Evolutionary conservation across 2,888 invertebrate species (phyloP).

Genomic region (Synanthedon formicaeformis): DNA sequence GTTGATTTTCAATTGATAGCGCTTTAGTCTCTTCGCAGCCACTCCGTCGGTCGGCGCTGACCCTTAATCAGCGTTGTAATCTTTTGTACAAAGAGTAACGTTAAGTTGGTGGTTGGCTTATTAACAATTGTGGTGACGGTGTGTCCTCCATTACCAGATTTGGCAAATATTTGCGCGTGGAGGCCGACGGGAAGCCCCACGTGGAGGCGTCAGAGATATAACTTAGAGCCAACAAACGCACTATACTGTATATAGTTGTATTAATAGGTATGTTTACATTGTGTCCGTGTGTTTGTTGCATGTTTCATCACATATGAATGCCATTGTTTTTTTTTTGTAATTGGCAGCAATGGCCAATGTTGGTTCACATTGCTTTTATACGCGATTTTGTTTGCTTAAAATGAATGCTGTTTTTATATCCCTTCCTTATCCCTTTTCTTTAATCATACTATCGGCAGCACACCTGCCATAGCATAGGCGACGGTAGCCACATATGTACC

Average conservation of each 20-base stretch:
- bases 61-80: not conserved
- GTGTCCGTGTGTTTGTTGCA: slow-evolving; percentile 22
- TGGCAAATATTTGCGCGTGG: slow-evolving; percentile 39
- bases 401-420: too few relatives aligned
- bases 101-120: not conserved
- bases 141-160: slow-evolving; percentile 42
- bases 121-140: slow-evolving; percentile 20
- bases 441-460: too few relatives aligned
- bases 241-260: slow-evolving; percentile 48
- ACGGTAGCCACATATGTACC: too few relatives aligned
- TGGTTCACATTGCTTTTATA: too few relatives aligned
- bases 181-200: slow-evolving; percentile 50
- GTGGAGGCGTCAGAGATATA: slow-evolving; percentile 44
- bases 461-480: too few relatives aligned
- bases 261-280: slow-evolving; percentile 65
- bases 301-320: slow-evolving; percentile 1
- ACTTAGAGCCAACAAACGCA: slow-evolving; percentile 26
- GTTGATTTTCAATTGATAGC: too few relatives aligned
- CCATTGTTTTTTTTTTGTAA: slow-evolving; percentile 22
- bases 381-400: too few relatives aligned
- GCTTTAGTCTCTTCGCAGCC: too few relatives aligned
- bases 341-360: slow-evolving; percentile 4
- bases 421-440: too few relatives aligned
- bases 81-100: not conserved
- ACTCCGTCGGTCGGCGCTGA: too few relatives aligned